These are phyloP conservation scores for Ophion obscuratus DNA, from an alignment of 2,888 invertebrate species.

Conservation along the genomic window DNA sequence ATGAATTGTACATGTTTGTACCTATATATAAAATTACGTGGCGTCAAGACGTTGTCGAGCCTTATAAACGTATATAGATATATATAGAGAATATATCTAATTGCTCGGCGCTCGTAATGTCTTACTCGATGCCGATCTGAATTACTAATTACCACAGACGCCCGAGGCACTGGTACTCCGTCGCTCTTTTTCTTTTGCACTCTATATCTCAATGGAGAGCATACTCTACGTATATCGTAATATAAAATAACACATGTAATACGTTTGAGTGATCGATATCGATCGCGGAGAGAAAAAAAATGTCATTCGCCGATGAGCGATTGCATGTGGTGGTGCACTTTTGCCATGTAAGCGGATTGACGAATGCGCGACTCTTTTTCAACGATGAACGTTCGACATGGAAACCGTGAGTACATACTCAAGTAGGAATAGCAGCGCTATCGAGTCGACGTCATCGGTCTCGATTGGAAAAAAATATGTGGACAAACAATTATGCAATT, in stretches of 20 bases:
- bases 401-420: not conserved
- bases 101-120: conserved; percentile 73
- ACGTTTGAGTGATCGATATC: conserved; percentile 43
- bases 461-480: not conserved
- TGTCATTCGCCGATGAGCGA: conserved; percentile 45
- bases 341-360: conserved; percentile 38
- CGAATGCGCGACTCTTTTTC: conserved; percentile 22
- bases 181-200: conserved; percentile 47
- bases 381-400: conserved; percentile 19
- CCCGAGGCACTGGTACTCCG: conserved; percentile 57
- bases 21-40: not conserved
- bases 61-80: conserved; percentile 15
- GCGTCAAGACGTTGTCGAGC: not conserved
- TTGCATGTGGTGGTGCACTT: conserved; percentile 48
- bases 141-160: conserved; percentile 75
- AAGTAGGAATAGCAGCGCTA: not conserved
- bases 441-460: not conserved
- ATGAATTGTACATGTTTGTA: not conserved
- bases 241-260: conserved; percentile 14
- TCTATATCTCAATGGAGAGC: not conserved
- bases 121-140: conserved; percentile 76
- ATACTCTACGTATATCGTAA: not conserved
- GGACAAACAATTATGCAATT: conserved; percentile 2
- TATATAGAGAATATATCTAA: conserved; percentile 56
- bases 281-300: conserved; percentile 31